A percentile compares a stretch with the other conserved stretches of the same genome.
Evolutionary conservation across 2,113 vertebrate species (phyloP).

Genomic region (Marcusenius ussheri): DNA sequence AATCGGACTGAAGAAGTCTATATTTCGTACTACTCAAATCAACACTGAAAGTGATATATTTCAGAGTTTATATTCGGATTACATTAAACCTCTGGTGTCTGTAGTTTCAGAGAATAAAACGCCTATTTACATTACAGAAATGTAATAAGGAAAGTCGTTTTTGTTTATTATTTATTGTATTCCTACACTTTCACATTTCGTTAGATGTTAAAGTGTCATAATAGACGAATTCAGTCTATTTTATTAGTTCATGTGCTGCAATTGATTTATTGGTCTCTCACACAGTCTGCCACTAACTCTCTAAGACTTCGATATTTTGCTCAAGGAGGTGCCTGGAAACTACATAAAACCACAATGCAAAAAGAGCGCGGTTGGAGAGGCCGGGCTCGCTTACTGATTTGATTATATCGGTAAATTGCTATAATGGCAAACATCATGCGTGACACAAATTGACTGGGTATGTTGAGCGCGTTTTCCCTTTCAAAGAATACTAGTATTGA

Average conservation of each 20-base stretch:
- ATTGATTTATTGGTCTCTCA: not conserved
- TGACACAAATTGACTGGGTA: slow-evolving; percentile 5
- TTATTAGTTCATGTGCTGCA: not conserved
- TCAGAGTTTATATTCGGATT: not conserved
- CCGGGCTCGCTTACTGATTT: not conserved
- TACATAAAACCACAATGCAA: not conserved
- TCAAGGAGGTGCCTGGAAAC: not conserved
- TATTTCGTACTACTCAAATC: not conserved
- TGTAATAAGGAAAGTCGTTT: not conserved
- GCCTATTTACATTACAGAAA: not conserved
- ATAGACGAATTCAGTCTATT: not conserved
- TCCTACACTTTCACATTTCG: not conserved
- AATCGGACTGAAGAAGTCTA: not conserved
- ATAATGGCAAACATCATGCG: not conserved
- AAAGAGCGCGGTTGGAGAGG: not conserved
- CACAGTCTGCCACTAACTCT: not conserved
- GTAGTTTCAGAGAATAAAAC: not conserved
- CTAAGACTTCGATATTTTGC: not conserved
- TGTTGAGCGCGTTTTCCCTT: not conserved
- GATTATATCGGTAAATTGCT: slow-evolving; percentile 15
- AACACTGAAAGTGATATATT: not conserved
- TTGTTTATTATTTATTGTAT: not conserved
- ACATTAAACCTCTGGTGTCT: not conserved
- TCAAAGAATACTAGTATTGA: not conserved
- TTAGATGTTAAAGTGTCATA: not conserved